These are phyloP conservation scores for Anthopleura xanthogrammica DNA, from an alignment of 92 coral and sea anemone genomes.

Conservation along the genomic window DNA sequence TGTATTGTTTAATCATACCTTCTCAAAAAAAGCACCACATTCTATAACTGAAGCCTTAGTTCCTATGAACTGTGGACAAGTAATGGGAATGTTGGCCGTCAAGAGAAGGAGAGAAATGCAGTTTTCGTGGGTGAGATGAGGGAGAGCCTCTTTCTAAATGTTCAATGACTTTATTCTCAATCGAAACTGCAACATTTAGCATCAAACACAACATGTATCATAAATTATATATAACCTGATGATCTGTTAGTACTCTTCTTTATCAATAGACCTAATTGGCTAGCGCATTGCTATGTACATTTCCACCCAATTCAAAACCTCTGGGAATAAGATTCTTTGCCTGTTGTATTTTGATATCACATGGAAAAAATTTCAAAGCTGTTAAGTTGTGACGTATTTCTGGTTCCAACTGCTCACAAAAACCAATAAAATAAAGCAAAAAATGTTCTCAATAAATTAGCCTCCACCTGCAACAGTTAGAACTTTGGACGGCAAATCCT, in stretches of 20 bases:
- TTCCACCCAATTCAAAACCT: too few species aligned
- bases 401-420: too few species aligned
- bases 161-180: constrained; percentile 81
- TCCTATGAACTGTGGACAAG: constrained; percentile 49
- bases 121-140: constrained; percentile 82
- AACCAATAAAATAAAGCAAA: too few species aligned
- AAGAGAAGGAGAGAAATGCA: constrained; percentile 89
- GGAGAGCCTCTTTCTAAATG: constrained; percentile 81
- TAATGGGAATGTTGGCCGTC: constrained; percentile 84
- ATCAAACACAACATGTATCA: background rate
- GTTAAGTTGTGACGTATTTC: too few species aligned
- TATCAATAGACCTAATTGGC: too few species aligned
- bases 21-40: constrained; percentile 84
- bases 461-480: too few species aligned
- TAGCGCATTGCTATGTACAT: too few species aligned
- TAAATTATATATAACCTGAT: background rate
- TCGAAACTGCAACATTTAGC: constrained; percentile 81
- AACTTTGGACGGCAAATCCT: too few species aligned
- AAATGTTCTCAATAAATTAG: too few species aligned
- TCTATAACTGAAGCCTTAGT: constrained; percentile 64
- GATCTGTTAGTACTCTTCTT: background rate
- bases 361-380: too few species aligned
- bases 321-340: too few species aligned
- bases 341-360: too few species aligned
- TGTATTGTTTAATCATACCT: constrained; percentile 18